These are phyloP conservation scores for Pseudorhiza aurosa DNA, from an alignment of 30 jellyfish, hydroid and myxozoan genomes.

Conservation along the genomic window DNA sequence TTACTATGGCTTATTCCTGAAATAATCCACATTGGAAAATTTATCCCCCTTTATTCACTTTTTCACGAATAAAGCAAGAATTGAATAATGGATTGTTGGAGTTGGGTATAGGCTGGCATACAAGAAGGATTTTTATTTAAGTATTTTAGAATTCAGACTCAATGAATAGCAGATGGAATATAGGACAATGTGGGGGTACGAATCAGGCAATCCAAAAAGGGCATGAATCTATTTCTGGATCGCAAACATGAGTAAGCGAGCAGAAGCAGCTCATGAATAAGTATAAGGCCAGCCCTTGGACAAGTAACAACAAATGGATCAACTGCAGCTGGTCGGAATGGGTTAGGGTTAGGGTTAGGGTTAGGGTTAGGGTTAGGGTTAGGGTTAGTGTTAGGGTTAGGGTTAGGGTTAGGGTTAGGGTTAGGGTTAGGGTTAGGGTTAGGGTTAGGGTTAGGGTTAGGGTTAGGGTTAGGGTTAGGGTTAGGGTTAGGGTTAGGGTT, in stretches of 20 bases:
- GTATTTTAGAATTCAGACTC: too few species aligned
- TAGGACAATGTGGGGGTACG: too few species aligned
- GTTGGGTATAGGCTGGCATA: too few species aligned
- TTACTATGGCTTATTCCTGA: too few species aligned
- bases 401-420: conserved; percentile 6
- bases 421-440: conserved; percentile 10
- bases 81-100: too few species aligned
- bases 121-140: too few species aligned
- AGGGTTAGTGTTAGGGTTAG: conserved; percentile 1
- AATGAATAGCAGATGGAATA: too few species aligned
- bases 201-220: too few species aligned
- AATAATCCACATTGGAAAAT: too few species aligned
- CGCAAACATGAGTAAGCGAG: not conserved
- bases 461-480: conserved; percentile 7
- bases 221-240: not conserved
- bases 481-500: conserved; percentile 12
- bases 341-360: not conserved
- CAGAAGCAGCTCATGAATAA: not conserved
- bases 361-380: conserved; percentile 13
- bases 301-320: not conserved
- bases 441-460: conserved; percentile 13
- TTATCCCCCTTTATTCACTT: too few species aligned
- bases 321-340: not conserved
- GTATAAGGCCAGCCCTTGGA: too few species aligned
- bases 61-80: too few species aligned